A percentile compares a stretch with the other conserved stretches of the same genome.
Evolutionary conservation across 2,113 vertebrate species (phyloP).

Genomic region (Ceratotherium simum): DNA sequence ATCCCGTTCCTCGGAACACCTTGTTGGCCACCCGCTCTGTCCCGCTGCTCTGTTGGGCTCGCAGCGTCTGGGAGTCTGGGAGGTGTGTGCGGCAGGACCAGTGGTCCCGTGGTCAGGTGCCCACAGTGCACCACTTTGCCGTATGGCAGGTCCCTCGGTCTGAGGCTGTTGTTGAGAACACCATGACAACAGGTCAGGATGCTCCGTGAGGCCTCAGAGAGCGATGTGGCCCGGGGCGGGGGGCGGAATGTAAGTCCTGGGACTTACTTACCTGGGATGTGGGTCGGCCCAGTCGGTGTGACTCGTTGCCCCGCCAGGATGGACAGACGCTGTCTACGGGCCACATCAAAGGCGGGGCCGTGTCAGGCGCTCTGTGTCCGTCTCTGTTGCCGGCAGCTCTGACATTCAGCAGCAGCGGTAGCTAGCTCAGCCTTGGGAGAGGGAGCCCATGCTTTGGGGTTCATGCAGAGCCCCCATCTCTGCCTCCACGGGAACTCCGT

Average conservation of each 20-base stretch:
- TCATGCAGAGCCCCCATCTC: neutral
- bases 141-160: neutral
- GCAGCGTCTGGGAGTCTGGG: neutral
- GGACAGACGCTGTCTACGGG: neutral
- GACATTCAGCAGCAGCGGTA: fast-evolving
- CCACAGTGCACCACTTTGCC: too few species aligned
- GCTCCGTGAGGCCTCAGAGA: neutral
- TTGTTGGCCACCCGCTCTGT: neutral
- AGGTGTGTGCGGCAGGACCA: neutral
- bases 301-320: neutral
- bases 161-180: neutral
- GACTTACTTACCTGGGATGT: neutral
- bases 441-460: neutral
- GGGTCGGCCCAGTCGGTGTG: neutral
- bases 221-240: fast-evolving
- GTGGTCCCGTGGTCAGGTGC: neutral
- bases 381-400: neutral
- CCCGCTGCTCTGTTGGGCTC: neutral
- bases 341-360: neutral
- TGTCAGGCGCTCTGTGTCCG: fast-evolving
- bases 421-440: neutral
- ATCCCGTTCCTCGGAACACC: neutral
- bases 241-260: neutral
- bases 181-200: too few species aligned
- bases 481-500: neutral